phyloP scores from a whole-genome alignment of 2,113 vertebrate species.

The Sander vitreus region DNA sequence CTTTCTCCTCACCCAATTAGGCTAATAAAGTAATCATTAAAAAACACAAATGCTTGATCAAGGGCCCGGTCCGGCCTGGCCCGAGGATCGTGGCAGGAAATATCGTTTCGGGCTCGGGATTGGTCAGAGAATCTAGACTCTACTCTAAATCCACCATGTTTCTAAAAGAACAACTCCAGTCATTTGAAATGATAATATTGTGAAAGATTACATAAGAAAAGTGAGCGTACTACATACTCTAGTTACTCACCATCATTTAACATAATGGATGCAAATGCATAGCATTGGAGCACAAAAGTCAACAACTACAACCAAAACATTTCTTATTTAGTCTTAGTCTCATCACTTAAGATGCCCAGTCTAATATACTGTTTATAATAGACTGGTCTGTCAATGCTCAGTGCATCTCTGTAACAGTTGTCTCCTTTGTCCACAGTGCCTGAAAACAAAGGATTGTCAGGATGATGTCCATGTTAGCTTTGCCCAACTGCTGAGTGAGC shows the following conservation, averaged over 20 bases:
- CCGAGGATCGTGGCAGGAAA: no score
- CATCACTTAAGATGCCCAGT: neutral
- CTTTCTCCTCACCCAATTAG: no score
- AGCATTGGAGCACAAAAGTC: neutral
- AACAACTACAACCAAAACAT: neutral
- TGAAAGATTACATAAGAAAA: no score
- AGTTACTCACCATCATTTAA: neutral
- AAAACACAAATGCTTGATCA: no score
- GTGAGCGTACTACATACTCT: neutral
- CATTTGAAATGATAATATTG: no score
- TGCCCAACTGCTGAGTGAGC: slow-evolving; percentile 78
- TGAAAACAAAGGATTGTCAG: slow-evolving; percentile 53
- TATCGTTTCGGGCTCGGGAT: no score
- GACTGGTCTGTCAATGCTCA: neutral
- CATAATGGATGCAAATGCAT: neutral
- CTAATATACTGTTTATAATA: neutral
- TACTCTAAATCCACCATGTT: no score
- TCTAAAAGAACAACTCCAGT: no score
- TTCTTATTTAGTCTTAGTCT: neutral
- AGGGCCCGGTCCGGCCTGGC: no score
- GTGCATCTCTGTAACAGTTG: neutral
- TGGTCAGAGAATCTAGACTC: no score
- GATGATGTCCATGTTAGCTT: slow-evolving; percentile 85
- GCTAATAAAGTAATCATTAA: no score
- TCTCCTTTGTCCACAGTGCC: slow-evolving; percentile 62